These are phyloP conservation scores for Epinotia bilunana DNA, from an alignment of 2,888 invertebrate species.

Conservation along the genomic window DNA sequence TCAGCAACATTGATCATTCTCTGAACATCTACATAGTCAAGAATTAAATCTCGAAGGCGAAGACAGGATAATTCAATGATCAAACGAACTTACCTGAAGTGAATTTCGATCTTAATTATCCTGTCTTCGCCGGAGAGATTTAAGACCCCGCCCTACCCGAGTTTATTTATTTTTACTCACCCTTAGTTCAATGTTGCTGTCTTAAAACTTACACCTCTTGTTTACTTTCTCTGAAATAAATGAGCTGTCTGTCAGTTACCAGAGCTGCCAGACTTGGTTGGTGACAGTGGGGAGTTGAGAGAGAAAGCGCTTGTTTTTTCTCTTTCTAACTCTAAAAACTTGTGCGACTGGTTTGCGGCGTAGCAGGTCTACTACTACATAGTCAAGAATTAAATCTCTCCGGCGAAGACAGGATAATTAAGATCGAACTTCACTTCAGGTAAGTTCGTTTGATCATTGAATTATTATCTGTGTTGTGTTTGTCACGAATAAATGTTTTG, in stretches of 20 bases:
- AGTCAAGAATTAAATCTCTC: constrained; percentile 35
- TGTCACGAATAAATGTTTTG: too few species aligned
- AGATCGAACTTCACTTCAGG: constrained; percentile 46
- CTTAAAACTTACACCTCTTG: neutral
- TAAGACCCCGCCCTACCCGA: constrained; percentile 18
- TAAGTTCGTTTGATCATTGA: constrained; percentile 41
- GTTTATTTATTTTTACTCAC: neutral
- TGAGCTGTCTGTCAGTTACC: neutral
- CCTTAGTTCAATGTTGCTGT: too few species aligned
- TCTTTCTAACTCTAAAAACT: neutral
- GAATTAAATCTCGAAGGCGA: constrained; percentile 18
- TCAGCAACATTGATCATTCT: constrained; percentile 23
- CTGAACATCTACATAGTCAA: constrained; percentile 33
- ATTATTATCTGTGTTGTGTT: too few species aligned
- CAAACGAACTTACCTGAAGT: constrained; percentile 46
- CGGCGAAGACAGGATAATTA: constrained; percentile 42
- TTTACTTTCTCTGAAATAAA: neutral
- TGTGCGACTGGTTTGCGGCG: neutral
- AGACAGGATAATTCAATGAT: constrained; percentile 35
- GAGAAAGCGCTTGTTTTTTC: neutral
- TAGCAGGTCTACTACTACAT: constrained; percentile 7
- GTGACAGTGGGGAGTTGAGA: neutral
- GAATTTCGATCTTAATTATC: constrained; percentile 44
- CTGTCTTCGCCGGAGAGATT: constrained; percentile 42
- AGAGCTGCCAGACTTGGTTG: neutral